Percentiles rank a stretch among this genome's conserved stretches.
These are phyloP conservation scores for Eira barbara DNA, from an alignment of 2,113 vertebrate species.

Conservation along the genomic window DNA sequence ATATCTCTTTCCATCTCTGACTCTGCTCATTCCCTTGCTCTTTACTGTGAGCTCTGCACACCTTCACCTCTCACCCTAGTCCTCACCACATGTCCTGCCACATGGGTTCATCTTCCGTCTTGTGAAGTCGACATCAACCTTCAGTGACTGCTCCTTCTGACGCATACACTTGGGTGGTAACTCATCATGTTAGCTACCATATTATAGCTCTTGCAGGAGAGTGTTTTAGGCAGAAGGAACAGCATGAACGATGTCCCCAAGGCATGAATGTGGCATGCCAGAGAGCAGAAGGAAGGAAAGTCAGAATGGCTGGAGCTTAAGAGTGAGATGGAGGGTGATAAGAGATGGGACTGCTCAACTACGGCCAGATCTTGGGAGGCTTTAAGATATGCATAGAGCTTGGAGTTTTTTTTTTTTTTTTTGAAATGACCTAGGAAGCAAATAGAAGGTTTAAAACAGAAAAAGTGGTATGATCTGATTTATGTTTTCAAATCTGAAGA, in stretches of 20 bases:
- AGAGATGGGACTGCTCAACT: background rate
- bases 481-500: background rate
- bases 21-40: background rate
- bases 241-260: background rate
- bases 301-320: background rate
- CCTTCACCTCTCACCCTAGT: background rate
- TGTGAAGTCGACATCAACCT: background rate
- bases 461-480: background rate
- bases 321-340: too few relatives aligned
- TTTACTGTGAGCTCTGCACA: background rate
- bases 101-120: background rate
- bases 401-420: background rate
- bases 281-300: background rate
- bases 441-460: background rate
- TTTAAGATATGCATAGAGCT: fast-evolving
- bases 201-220: background rate
- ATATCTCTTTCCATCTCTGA: background rate
- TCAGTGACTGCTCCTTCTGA: background rate
- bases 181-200: background rate
- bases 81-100: background rate
- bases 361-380: background rate
- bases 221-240: background rate
- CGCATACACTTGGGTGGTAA: background rate
- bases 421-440: background rate
- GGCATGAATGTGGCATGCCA: background rate